Evolutionary conservation across 1,140 invertebrate species (phyloP).

Genomic region (Drosophila biarmipes): DNA sequence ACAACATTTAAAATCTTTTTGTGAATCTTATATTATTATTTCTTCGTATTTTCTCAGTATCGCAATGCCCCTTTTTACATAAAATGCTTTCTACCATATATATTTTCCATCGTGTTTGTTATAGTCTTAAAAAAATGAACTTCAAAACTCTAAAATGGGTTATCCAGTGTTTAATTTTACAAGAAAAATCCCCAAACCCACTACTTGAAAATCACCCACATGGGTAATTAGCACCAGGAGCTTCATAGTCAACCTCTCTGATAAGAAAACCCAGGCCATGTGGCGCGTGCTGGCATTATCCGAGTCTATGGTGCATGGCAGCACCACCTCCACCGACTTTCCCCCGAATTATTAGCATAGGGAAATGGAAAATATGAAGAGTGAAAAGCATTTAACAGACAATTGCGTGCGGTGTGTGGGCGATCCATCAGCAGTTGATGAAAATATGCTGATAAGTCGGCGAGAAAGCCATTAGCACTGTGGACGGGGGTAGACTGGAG

Average conservation of each 20-base stretch:
- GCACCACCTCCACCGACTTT: conserved; percentile 19
- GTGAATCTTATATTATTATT: too few relatives aligned
- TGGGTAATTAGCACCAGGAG: conserved; percentile 8
- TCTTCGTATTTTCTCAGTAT: too few relatives aligned
- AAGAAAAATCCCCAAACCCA: neutral
- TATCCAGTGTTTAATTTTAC: too few relatives aligned
- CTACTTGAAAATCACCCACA: conserved; percentile 11
- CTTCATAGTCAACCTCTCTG: conserved; percentile 15
- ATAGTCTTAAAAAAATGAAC: too few relatives aligned
- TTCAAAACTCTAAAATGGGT: too few relatives aligned
- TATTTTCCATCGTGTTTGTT: too few relatives aligned
- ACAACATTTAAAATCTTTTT: too few relatives aligned
- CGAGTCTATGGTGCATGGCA: conserved; percentile 55
- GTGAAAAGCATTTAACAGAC: conserved; percentile 54
- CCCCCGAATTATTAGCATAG: conserved; percentile 57
- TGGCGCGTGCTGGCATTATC: conserved; percentile 37
- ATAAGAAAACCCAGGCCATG: conserved; percentile 32
- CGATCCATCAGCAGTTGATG: conserved; percentile 43
- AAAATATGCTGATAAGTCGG: conserved; percentile 63
- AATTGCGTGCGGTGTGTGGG: conserved; percentile 57
- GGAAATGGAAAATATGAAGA: conserved; percentile 24
- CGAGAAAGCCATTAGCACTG: conserved; percentile 70
- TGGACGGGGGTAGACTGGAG: neutral
- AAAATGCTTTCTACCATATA: too few relatives aligned
- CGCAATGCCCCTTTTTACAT: too few relatives aligned